Percentiles rank a stretch among this genome's conserved stretches.
Evolutionary conservation across 2,113 vertebrate species (phyloP).

Genomic region (Pelecanus crispus): DNA sequence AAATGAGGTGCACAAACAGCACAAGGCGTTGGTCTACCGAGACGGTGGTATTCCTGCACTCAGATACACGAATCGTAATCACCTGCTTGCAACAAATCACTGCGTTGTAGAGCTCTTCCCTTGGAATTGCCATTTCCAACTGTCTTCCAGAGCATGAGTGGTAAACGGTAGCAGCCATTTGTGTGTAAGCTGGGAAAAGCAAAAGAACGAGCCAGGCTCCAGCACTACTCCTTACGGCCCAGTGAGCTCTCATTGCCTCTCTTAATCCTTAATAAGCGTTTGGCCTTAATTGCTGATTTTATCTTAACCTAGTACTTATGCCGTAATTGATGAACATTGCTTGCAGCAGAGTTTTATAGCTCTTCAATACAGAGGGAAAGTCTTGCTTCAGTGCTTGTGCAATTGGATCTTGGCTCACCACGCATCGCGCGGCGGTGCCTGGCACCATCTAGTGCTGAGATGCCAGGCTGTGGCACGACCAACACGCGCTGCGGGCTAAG

Average conservation of each 20-base stretch:
- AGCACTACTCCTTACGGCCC: neutral
- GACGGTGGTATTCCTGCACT: neutral
- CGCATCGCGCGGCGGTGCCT: rapidly evolving
- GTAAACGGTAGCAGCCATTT: neutral
- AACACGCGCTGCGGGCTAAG: rapidly evolving
- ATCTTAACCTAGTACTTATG: neutral
- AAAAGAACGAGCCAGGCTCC: neutral
- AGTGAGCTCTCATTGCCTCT: neutral
- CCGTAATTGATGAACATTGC: neutral
- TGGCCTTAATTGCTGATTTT: slow-evolving; percentile 43
- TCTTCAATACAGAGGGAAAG: neutral
- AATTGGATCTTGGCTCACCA: rapidly evolving
- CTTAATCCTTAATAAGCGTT: slow-evolving; percentile 9
- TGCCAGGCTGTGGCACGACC: neutral
- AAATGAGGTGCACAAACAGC: neutral
- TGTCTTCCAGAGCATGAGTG: neutral
- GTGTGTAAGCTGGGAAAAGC: neutral
- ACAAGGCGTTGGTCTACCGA: neutral
- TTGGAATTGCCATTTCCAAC: neutral
- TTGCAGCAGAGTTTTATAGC: neutral
- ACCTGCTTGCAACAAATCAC: neutral
- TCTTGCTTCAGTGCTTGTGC: neutral
- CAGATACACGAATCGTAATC: rapidly evolving
- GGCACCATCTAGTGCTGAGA: slow-evolving; percentile 12
- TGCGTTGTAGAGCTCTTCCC: neutral